Evolutionary conservation across 2,113 vertebrate species (phyloP), one percentile per base, ranked within the genome.

Genomic region (Hirundichthys speculiger): DNA sequence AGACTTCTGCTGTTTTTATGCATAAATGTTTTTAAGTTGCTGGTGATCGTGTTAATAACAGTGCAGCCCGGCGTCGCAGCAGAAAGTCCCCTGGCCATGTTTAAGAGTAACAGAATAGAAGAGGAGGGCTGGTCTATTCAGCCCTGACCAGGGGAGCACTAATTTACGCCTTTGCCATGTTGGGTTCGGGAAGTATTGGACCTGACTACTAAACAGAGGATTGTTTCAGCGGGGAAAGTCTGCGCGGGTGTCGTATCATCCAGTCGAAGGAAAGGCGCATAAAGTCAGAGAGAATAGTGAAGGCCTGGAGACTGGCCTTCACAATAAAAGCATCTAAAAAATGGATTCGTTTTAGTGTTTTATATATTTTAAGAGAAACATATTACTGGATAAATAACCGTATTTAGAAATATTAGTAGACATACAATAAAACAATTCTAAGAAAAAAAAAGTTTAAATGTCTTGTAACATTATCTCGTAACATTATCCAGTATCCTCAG

Each of bases 151-250:
- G 83, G 79, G 83, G 83, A 83, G 82, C 87, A 85, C 91, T 93
- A 91, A 93, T 93, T 93, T 93, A 92, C 90, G 89, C 83, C 88
- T 89, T 80, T 85, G 84, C 90, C 86, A 85, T 91, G 88, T 89
- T 88, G 86, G 84, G 88, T 83, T 90, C 80, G 79, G 78, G 41
- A 46, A 60, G 70, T 80, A 22, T 91, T 88, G 90, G 92, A 88
- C 87, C 83, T 82, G 91, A 93, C 91, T 92, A 93, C 91, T 92
- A 93, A 92, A 42, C 88, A 93, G 91, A 87, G 84, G 82, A 85
- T 90, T 88, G 89, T 90, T 92, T 83, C 84, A 89, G 79, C 63
- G 61, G 80, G 80, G 77, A 80, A 82, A 85, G 67, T 74, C 75
- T 72, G 72, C n/a, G n/a, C 76, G 81, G 80, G 86, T 90, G 86